A percentile compares a stretch with the other conserved stretches of the same genome.
These are phyloP conservation scores for Furcifer pardalis DNA, from an alignment of 2,797 vertebrate species.

Conservation along the genomic window DNA sequence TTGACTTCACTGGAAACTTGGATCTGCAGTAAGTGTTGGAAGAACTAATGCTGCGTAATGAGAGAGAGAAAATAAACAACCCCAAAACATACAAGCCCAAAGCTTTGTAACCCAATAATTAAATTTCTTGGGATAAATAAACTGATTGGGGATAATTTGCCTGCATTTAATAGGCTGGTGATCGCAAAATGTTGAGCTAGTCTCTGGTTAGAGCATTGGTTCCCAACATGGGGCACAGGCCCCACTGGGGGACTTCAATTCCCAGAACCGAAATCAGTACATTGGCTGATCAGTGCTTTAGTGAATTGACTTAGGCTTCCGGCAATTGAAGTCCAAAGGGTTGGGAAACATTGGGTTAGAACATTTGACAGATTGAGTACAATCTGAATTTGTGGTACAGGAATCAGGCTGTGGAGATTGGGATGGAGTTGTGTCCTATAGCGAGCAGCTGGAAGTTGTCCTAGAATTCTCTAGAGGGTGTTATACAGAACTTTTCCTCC, in stretches of 20 bases:
- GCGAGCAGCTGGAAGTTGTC: neutral
- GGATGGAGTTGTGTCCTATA: neutral
- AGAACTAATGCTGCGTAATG: neutral
- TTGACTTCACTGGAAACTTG: conserved; percentile 87
- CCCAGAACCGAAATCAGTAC: no score
- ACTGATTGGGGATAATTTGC: neutral
- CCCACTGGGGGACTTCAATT: no score
- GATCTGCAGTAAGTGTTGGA: conserved; percentile 85
- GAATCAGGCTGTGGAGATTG: no score
- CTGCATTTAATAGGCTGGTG: neutral
- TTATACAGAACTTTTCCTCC: neutral
- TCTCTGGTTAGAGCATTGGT: no score
- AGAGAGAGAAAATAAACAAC: fast-evolving
- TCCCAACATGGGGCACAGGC: no score
- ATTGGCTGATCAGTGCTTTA: no score
- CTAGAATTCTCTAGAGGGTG: neutral
- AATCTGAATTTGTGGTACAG: neutral
- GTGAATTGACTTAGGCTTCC: no score
- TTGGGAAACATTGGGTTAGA: no score
- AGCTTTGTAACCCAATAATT: neutral
- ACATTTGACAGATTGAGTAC: neutral
- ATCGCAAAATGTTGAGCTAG: neutral
- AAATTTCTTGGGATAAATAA: no score
- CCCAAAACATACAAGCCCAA: neutral
- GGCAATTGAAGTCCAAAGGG: no score